Evolutionary conservation across 2,797 vertebrate species (phyloP).

Genomic region (Melanitta fusca): DNA sequence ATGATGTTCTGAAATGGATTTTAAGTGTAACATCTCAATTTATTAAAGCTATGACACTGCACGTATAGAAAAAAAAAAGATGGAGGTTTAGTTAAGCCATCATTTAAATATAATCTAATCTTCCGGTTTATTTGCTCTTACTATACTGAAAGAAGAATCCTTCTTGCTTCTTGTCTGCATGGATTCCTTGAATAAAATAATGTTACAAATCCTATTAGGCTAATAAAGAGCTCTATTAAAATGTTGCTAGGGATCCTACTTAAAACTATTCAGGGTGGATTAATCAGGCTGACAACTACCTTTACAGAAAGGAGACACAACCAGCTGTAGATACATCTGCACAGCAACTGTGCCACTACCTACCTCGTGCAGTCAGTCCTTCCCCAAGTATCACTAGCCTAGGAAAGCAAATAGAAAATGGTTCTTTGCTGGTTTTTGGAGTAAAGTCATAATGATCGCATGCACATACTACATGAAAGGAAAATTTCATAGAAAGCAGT

Average conservation of each 20-base stretch:
- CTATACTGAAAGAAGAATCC: background rate
- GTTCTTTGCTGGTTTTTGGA: background rate
- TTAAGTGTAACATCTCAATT: background rate
- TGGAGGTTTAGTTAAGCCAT: background rate
- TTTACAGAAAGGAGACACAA: background rate
- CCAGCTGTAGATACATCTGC: background rate
- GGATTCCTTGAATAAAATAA: background rate
- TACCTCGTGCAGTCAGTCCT: background rate
- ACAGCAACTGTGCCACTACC: background rate
- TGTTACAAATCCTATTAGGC: background rate
- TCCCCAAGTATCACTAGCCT: background rate
- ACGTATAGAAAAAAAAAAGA: background rate
- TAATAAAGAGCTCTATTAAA: background rate
- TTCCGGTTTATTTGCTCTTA: background rate
- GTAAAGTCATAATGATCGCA: background rate
- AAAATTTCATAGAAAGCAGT: background rate
- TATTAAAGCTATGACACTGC: background rate
- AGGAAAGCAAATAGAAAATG: background rate
- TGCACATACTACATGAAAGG: background rate
- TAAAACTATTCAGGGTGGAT: background rate
- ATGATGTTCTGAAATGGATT: slow-evolving; percentile 4
- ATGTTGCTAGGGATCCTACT: background rate
- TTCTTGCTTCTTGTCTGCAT: background rate
- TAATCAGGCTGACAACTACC: background rate
- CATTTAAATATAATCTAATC: background rate